phyloP scores from a whole-genome alignment of 2,113 vertebrate genomes.

The Lynx canadensis region DNA sequence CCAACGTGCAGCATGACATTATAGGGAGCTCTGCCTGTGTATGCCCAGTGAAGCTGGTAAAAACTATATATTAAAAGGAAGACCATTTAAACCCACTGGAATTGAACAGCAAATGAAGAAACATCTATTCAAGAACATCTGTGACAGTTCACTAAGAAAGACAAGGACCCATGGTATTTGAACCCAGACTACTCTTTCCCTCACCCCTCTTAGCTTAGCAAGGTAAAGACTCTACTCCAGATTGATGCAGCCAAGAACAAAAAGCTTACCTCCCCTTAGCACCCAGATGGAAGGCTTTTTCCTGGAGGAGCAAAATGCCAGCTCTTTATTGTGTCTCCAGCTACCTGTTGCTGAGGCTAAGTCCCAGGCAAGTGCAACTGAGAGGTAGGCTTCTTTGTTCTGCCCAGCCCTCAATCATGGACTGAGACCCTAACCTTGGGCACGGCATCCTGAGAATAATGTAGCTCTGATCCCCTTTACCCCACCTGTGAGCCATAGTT shows the following conservation, averaged over 20 bases:
- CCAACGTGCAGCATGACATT: neutral
- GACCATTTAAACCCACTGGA: neutral
- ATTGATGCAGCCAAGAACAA: neutral
- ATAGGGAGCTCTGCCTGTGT: no score
- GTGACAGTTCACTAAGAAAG: neutral
- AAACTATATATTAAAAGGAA: neutral
- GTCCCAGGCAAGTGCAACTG: neutral
- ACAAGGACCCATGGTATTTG: neutral
- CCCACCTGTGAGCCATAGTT: neutral
- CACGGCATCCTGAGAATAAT: neutral
- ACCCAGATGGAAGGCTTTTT: neutral
- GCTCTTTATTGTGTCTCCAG: neutral
- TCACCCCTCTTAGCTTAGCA: neutral
- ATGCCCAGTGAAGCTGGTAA: neutral
- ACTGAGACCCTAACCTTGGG: neutral
- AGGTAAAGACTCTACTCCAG: no score
- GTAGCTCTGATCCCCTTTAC: neutral
- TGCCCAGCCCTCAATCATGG: no score
- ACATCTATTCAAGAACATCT: neutral
- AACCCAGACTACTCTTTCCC: neutral
- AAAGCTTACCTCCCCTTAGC: neutral
- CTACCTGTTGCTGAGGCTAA: neutral
- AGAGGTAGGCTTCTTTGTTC: neutral
- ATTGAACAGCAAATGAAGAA: constrained; percentile 10
- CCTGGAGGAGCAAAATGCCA: neutral